Evolutionary conservation across 2,797 vertebrate genomes (phyloP).

Genomic region (Helarctos malayanus): DNA sequence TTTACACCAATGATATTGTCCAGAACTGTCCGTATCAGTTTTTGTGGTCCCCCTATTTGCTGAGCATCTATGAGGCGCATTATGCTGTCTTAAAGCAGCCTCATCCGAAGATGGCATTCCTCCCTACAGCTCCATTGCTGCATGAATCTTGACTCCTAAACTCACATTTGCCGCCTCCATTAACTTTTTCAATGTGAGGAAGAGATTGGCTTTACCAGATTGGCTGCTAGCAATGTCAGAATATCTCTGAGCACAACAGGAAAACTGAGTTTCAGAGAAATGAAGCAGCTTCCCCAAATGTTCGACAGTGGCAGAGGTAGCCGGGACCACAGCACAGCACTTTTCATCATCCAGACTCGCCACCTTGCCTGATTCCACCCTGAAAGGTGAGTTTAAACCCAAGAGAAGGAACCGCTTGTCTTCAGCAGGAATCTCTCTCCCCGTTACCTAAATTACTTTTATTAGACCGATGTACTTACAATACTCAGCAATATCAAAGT

Average conservation of each 20-base stretch:
- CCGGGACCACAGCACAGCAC: rapidly evolving
- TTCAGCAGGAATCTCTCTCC: not conserved
- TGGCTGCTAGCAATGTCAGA: not conserved
- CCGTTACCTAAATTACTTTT: not conserved
- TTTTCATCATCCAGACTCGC: not conserved
- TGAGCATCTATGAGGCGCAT: not conserved
- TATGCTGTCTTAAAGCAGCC: not conserved
- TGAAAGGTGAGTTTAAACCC: not conserved
- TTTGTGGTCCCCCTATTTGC: not conserved
- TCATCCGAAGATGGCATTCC: not conserved
- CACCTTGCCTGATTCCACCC: no score
- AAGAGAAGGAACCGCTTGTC: not conserved
- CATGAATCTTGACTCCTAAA: not conserved
- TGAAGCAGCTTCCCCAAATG: not conserved
- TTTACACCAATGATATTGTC: not conserved
- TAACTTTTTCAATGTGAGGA: not conserved
- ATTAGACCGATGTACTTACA: not conserved
- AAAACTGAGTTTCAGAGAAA: not conserved
- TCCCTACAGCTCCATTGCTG: not conserved
- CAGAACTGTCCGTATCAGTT: not conserved
- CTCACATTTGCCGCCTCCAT: not conserved
- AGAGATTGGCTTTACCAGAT: not conserved
- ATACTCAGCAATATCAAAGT: not conserved
- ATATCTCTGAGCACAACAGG: not conserved
- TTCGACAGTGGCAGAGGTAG: not conserved